A percentile compares a stretch with the other conserved stretches of the same genome.
These are phyloP conservation scores for Crocuta crocuta DNA, from an alignment of 2,113 vertebrate genomes.

Conservation along the genomic window DNA sequence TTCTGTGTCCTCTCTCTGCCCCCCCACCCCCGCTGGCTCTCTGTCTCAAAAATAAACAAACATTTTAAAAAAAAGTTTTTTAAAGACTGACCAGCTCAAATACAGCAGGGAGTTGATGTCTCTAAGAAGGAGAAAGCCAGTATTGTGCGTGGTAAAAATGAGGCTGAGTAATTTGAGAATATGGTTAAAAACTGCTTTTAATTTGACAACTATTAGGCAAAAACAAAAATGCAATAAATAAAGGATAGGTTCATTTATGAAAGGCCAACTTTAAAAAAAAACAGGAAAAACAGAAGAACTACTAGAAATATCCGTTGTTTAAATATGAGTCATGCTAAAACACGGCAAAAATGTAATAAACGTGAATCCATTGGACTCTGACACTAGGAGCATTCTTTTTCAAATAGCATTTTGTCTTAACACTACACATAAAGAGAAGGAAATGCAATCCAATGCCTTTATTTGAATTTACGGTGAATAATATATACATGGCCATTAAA, in stretches of 20 bases:
- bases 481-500: neutral
- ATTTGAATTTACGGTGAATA: constrained; percentile 21
- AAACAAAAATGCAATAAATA: constrained; percentile 2
- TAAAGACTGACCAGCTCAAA: neutral
- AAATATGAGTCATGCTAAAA: neutral
- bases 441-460: constrained; percentile 47
- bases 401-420: constrained; percentile 4
- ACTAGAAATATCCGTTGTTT: neutral
- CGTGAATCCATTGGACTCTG: constrained; percentile 17
- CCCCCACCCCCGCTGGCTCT: too few species aligned
- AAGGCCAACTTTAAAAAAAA: neutral
- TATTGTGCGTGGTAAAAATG: neutral
- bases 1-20: too few species aligned
- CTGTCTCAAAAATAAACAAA: too few species aligned
- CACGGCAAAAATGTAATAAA: constrained; percentile 15
- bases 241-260: neutral
- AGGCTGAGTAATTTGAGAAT: neutral
- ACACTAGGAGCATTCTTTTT: constrained; percentile 8
- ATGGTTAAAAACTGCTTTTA: neutral
- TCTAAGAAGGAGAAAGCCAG: neutral
- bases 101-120: neutral
- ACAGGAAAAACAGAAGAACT: neutral
- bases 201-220: neutral
- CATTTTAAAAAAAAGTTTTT: too few species aligned
- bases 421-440: constrained; percentile 24